Base-by-base conservation (phyloP, 2,888 invertebrate genomes). In the Rhodophaea formosa region DNA sequence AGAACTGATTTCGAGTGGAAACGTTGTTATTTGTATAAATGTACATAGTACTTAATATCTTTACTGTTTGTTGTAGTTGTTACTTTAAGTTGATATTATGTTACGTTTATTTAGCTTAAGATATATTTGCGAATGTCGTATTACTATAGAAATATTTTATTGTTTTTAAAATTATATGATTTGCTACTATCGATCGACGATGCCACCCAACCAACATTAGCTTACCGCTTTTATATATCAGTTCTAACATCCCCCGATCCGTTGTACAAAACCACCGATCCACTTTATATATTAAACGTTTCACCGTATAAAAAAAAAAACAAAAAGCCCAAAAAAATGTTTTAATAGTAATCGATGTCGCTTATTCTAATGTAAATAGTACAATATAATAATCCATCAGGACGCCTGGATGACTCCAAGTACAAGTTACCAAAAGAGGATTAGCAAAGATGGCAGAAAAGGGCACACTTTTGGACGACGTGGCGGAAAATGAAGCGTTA, bases 301-400 rank as follows among this genome's bases (percentile, higher is more conserved):
- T 30, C 12, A 14, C 12, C 16, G 16, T n/a, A 55, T 45, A 35
- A 32, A 12, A 46, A 30, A 45, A 39, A 15, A 42, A 42, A 12
- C n/a, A 30, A 44, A 54, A 44, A 53, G 30, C 6, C 30, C 7
- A 43, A 53, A 44, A 45, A 54, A 44, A 54, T 16, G n/a, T 30
- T 43, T 39, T 8, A 39, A 52, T 52, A 52, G 52, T 53, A 35
- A 32, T 46, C 8, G 35, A 55, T 55, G 45, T 46, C 44, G 32
- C 32, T n/a, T 16, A 45, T 15, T 35, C 7, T 30, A 15, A 51
- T 35, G 39, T 51, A 39, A 15, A 35, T 51, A 51, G 14, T 51
- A 17, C 14, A 51, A 51, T 32, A 15, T 10, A 23, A 3, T 3
- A n/a, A 39, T 35, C 12, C 35, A 51, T 16, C 3, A 51, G 51